Base-by-base conservation (phyloP, 1,140 invertebrate species). In the Wasmannia auropunctata region DNA sequence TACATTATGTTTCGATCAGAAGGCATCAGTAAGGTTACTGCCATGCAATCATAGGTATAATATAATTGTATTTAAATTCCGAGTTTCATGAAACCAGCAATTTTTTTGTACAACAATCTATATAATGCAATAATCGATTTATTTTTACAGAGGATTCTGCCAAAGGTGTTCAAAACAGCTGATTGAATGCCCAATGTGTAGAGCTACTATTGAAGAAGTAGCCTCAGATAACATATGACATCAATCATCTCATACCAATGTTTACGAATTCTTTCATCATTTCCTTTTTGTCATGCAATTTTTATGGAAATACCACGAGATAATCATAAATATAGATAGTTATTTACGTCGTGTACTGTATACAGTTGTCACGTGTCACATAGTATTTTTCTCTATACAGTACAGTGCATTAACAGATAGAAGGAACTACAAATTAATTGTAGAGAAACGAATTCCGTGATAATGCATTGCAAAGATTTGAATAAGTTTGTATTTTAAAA, bases 151-250 rank as follows among this genome's bases (percentile, higher is more conserved):
- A 88, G 98, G 98, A 58, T 98, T 99, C 95, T 99, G 98, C 95
- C 96, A 96, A 72, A 95, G 96, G 5, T 99, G 98, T 96, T 97
- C 97, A 10, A 95, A 96, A 65, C 97, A 98, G 92, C 92, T 99
- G 81, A 96, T 97, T 84, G 97, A 97, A 83, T 99, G 98, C 95
- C 98, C 98, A n/a, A 97, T 99, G 96, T 99, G 98, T 94, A 96
- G 98, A 88, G 96, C 97, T 80, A 93, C 93, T 79, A 95, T 95
- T 51, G 90, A 93, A 86, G 95, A 96, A 93, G 91, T 94, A 75
- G 91, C 86, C 2, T 70, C 89, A 28, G 94, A 95, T 90, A 93
- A 93, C 86, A 94, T 92, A 91, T 95, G 94, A 95, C 94, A 93
- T 77, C 86, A 65, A 91, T 91, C 85, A 77, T 83, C 86, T 79